These are phyloP conservation scores for Sciurus vulgaris DNA, from an alignment of 2,797 vertebrate genomes.

Conservation along the genomic window DNA sequence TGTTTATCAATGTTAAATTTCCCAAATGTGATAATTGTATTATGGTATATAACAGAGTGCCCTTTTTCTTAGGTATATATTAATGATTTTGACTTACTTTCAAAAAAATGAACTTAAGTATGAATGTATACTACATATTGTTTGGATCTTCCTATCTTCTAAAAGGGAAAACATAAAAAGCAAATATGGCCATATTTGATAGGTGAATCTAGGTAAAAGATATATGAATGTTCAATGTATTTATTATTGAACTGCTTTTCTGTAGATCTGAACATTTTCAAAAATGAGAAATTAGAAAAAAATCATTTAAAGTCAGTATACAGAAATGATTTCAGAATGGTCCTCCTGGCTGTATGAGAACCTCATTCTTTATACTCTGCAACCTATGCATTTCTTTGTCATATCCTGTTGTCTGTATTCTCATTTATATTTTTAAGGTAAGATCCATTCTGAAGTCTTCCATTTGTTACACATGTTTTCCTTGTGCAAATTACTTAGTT, in stretches of 20 bases:
- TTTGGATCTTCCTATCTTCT: background rate
- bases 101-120: background rate
- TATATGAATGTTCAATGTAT: too few species aligned
- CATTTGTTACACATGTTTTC: background rate
- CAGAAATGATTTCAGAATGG: conserved; percentile 20
- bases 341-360: background rate
- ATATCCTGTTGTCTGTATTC: background rate
- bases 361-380: background rate
- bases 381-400: background rate
- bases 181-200: background rate
- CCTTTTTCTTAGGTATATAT: conserved; percentile 19
- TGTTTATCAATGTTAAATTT: conserved; percentile 48
- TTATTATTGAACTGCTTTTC: background rate
- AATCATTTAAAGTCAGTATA: conserved; percentile 17
- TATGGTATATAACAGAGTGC: conserved; percentile 1
- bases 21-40: background rate
- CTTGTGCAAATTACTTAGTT: background rate
- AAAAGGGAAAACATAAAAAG: background rate
- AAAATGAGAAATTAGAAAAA: background rate
- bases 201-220: background rate
- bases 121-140: background rate
- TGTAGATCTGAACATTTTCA: background rate
- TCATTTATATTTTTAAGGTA: conserved; percentile 10
- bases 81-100: background rate
- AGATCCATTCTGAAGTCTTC: background rate